Evolutionary conservation across 1,140 invertebrate genomes (phyloP), one percentile per base, ranked within the genome.

Genomic region (Druon quercuslanigerum): DNA sequence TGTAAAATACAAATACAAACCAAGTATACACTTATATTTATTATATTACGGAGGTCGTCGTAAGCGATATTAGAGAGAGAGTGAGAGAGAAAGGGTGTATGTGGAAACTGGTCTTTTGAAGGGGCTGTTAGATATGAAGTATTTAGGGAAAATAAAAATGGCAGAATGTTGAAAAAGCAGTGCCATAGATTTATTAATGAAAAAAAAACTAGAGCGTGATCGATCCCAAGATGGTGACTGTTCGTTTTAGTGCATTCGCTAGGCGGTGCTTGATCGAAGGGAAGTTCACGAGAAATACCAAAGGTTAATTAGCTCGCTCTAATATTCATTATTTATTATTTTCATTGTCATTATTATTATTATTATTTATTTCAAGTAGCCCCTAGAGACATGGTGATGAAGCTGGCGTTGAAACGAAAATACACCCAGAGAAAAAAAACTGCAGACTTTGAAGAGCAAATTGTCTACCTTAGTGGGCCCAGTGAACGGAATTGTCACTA

Each of bases 1-100:
- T 91, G 89, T 91, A 91, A 90, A 87, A 90, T 91, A 91, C 85
- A 88, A 91, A 86, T 90, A 88, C 87, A 90, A 90, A 86, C 84
- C 87, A 87, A 83, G 85, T 89, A 89, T 89, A 87, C 84, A 90
- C 87, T 88, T 91, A 90, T 91, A 89, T 89, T 89, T 91, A 90
- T 89, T 90, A 89, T 90, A 88, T 82, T 85, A 83, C 78, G 81
- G 85, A 83, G 82, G 80, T 85, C 80, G 76, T 82, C 79, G 80
- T 81, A 77, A 73, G 74, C n/a, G 76, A 81, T 80, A 74, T 82
- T 79, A 78, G 83, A 77, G 72, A 74, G 51, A 72, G 73, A 2
- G 66, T 50, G 40, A 74, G 73, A 71, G 73, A 50, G 51, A 16
- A 25, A 50, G 52, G 40, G n/a, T 14, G 71, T 51, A 6, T 33